These are phyloP conservation scores for Anolis sagrei DNA, from an alignment of 2,113 vertebrate species.

Conservation along the genomic window DNA sequence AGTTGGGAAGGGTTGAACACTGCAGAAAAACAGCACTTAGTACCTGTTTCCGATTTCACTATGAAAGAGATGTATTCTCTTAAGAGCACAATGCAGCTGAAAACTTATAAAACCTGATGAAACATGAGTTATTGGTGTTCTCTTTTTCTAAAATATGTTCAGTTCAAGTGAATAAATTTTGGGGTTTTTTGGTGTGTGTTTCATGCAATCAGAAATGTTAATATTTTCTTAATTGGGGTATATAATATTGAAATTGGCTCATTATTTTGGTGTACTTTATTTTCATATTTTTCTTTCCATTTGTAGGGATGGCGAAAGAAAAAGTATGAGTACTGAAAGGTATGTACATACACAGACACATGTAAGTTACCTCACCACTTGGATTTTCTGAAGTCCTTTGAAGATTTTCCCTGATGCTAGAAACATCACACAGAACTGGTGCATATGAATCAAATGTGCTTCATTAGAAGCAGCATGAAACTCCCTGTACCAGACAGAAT, in stretches of 20 bases:
- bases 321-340: conserved; percentile 98
- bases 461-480: not conserved
- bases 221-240: not conserved
- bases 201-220: conserved; percentile 2
- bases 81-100: not conserved
- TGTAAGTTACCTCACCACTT: not conserved
- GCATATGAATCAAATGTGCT: not conserved
- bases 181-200: fast-evolving
- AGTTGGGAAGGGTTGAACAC: no score
- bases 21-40: not conserved
- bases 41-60: not conserved
- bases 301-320: conserved; percentile 93
- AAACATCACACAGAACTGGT: not conserved
- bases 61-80: not conserved
- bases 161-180: not conserved
- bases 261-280: not conserved
- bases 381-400: not conserved
- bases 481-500: not conserved
- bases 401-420: not conserved
- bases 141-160: not conserved
- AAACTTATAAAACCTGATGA: not conserved
- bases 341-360: conserved; percentile 64
- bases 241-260: not conserved
- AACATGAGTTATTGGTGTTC: not conserved
- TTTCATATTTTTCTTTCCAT: conserved; percentile 49